These are phyloP conservation scores for Lasioglossum malachurum DNA, from an alignment of 2,888 invertebrate genomes.

Conservation along the genomic window DNA sequence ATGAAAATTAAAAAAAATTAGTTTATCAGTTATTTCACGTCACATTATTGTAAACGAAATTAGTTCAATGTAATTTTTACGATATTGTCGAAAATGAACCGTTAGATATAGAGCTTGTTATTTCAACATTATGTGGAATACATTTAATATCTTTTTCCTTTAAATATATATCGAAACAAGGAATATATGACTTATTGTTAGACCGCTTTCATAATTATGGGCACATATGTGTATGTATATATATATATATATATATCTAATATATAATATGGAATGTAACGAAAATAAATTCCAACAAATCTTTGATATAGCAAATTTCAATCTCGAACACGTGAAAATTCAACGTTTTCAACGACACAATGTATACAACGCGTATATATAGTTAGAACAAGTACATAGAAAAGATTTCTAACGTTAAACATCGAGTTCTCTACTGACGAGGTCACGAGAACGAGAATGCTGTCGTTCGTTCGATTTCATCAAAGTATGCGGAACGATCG, in stretches of 20 bases:
- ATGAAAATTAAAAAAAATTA: too few relatives aligned
- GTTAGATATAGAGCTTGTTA: too few relatives aligned
- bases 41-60: too few relatives aligned
- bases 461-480: neutral
- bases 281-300: neutral
- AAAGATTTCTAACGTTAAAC: slow-evolving; percentile 1
- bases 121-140: too few relatives aligned
- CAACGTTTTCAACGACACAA: neutral
- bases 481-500: neutral
- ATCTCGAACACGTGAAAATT: neutral
- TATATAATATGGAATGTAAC: neutral
- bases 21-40: too few relatives aligned
- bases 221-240: neutral
- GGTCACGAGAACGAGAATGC: neutral
- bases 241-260: too few relatives aligned
- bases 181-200: too few relatives aligned
- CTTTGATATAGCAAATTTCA: neutral
- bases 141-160: too few relatives aligned
- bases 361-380: neutral
- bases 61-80: too few relatives aligned
- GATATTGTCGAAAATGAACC: too few relatives aligned
- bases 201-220: too few relatives aligned
- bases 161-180: too few relatives aligned
- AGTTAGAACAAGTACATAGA: neutral
- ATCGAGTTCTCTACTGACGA: neutral